Base-by-base conservation (phyloP, 2,797 vertebrate species). In the Channallabes apus region DNA sequence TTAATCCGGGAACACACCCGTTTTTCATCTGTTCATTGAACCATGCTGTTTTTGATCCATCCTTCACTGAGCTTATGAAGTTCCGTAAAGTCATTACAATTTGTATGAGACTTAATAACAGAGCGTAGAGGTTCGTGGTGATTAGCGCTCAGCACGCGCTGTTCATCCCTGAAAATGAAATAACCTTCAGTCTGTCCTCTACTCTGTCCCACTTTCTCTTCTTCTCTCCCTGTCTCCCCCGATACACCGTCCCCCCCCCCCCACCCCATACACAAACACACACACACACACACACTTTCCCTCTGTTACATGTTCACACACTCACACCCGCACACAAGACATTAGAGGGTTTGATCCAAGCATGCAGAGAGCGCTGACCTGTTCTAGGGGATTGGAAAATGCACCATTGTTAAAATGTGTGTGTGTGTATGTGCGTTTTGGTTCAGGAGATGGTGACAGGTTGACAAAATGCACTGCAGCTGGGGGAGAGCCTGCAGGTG, bases 401-500 rank as follows among this genome's bases (percentile, higher is more conserved):
- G 14, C 5, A n/a, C 17, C 11, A n/a, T 9, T n/a, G 41, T 72
- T 12, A 24, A 1, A 24, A 35, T 86, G 71, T 86, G 80, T 71
- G 62, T 77, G 81, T 82, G 61, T 86, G 69, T 85, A 72, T 65
- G 32, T 82, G 82, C 75, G 84, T 72, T 71, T 51, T 46, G 72
- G 59, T 58, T 59, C 32, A 65, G 51, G 64, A 35, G 51, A 73
- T 68, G 62, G 24, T 85, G 82, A 84, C 85, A 82, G n/a, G 17
- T 82, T 88, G 85, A 84, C 87, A 84, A 22, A 20, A 27, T 38
- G 72, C 27, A 72, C 29, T 81, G 58, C 83, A 78, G 86, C 77
- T 73, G 84, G 38, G 62, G 76, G 59, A 80, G 62, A 82, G 32
- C 86, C 80, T 68, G 85, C 87, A 89, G 89, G 87, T 89, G 89